phyloP scores from a whole-genome alignment of 2,113 vertebrate genomes.

The Indicator maculatus region DNA sequence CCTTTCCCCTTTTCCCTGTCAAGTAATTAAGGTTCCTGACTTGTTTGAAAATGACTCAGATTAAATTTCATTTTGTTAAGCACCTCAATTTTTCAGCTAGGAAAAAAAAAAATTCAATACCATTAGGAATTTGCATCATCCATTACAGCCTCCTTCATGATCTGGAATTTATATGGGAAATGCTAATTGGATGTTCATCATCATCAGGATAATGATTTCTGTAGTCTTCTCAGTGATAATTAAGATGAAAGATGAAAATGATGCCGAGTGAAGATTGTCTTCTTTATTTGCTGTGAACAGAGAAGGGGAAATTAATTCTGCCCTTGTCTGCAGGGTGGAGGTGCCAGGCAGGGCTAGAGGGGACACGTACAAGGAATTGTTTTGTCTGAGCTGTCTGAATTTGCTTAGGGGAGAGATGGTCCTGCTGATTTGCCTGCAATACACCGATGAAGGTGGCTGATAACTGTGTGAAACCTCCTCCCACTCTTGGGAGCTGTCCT shows the following conservation, averaged over 20 bases:
- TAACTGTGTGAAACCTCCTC: not conserved
- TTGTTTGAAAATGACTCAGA: slow-evolving; percentile 77
- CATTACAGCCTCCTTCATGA: slow-evolving; percentile 76
- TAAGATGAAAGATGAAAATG: slow-evolving; percentile 81
- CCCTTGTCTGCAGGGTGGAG: slow-evolving; percentile 36
- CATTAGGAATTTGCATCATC: slow-evolving; percentile 79
- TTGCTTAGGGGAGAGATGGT: slow-evolving; percentile 5
- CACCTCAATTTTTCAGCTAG: slow-evolving; percentile 76
- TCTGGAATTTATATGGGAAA: slow-evolving; percentile 83
- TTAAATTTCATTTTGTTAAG: slow-evolving; percentile 82
- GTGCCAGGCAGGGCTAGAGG: not conserved
- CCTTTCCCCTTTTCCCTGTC: slow-evolving; percentile 33
- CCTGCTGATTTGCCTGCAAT: slow-evolving; percentile 3
- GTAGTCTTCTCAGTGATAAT: slow-evolving; percentile 78
- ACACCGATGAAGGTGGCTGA: slow-evolving; percentile 2
- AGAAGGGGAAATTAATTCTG: slow-evolving; percentile 60
- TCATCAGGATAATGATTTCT: slow-evolving; percentile 81
- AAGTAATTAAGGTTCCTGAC: slow-evolving; percentile 81
- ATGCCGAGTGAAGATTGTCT: slow-evolving; percentile 67
- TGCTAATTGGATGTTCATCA: slow-evolving; percentile 81
- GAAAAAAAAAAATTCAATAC: slow-evolving; percentile 66
- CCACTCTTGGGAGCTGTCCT: not conserved
- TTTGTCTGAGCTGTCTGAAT: not conserved
- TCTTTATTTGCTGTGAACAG: slow-evolving; percentile 67
- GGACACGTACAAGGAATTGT: not conserved